These are phyloP conservation scores for Myotis vivesi DNA, from an alignment of 2,797 vertebrate genomes.

Conservation along the genomic window DNA sequence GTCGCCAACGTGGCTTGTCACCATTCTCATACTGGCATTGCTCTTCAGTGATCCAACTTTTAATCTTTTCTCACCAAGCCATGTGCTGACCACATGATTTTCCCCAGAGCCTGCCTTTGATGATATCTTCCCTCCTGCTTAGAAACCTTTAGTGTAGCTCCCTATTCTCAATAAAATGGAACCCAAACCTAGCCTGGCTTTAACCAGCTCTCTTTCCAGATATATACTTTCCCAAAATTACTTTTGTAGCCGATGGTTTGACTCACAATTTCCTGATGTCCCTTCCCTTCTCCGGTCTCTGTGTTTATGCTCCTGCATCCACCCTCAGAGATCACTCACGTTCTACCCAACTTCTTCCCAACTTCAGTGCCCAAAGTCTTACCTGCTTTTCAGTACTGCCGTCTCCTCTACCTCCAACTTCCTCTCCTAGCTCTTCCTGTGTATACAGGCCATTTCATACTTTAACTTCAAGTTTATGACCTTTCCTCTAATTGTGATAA, in stretches of 20 bases:
- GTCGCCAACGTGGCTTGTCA: not conserved
- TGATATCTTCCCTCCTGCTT: not conserved
- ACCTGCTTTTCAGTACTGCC: not conserved
- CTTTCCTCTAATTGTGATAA: not conserved
- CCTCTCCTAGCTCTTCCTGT: not conserved
- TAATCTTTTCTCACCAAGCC: not conserved
- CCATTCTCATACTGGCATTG: not conserved
- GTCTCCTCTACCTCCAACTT: not conserved
- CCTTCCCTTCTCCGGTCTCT: not conserved
- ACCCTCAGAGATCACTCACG: not conserved
- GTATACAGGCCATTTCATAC: not conserved
- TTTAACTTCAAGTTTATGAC: not conserved
- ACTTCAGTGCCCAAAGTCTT: not conserved
- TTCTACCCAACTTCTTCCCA: not conserved
- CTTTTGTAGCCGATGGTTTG: not conserved
- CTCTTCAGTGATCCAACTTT: not conserved
- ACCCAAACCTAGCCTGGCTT: not conserved
- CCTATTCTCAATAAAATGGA: conserved; percentile 32
- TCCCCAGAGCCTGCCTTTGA: not conserved
- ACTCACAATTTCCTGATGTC: not conserved
- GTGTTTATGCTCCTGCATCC: not conserved
- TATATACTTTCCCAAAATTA: conserved; percentile 31
- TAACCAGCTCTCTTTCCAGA: not conserved
- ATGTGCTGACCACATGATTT: not conserved
- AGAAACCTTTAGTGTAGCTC: not conserved